Evolutionary conservation across 2,797 vertebrate genomes (phyloP), one percentile per base, ranked within the genome.

Genomic region (Smutsia gigantea): DNA sequence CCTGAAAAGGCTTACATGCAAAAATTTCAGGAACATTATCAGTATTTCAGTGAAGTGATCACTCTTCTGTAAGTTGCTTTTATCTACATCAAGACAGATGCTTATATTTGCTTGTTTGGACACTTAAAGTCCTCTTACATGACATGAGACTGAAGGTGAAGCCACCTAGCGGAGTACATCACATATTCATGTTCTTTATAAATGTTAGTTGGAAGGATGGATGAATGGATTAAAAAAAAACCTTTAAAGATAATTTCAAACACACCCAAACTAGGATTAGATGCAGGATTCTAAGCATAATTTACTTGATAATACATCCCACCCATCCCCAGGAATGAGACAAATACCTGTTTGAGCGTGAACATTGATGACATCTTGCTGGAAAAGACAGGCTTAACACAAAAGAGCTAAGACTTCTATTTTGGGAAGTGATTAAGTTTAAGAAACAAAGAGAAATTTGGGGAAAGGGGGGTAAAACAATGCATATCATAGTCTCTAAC

Each of bases 201-300:
- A 84, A 68, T 71, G 55, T 83, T 86, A 57, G 14, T 53, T 89
- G 13, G 49, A 74, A 77, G 31, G 23, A 39, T 59, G 46, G 14
- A 63, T 79, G 29, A 25, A 37, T 71, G 21, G 53, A 19, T 39
- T 51, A 34, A 14, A 61, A 92, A 61, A 84, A 55, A 55, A 7
- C 3, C 57, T 94, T 92, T 78, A 71, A 68, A 49, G 42, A 85
- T 66, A 78, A 88, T 59, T 93, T 86, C 37, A 90, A 83, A 57
- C 1, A 31, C 68, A 69, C 14, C 14, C 89, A 86, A 77, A 81
- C 64, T 89, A 69, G 39, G 25, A 78, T 31, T 87, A 29, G 9
- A 42, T 82, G 0, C 18, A 19, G 82, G 5, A 81, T 53, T 90
- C 72, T 66, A 23, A 90, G 27, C 39, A 78, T 51, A 91, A n/a